Conservation (phyloP, 2,888 invertebrate species). For the Ophioninae sp. region DNA sequence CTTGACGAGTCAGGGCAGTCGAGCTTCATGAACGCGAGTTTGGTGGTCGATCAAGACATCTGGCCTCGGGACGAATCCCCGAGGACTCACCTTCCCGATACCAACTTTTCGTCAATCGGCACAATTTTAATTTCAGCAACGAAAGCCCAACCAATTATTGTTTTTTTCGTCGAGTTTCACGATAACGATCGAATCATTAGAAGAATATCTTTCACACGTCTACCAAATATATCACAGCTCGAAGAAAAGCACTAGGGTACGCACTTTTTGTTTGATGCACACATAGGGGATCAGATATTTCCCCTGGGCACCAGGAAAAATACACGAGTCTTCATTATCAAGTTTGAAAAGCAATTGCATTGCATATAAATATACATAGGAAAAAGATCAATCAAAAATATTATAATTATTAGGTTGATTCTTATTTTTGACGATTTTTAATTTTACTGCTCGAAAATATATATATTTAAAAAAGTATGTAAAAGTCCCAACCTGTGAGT, state of each 20-base stretch:
- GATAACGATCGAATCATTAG: neutral
- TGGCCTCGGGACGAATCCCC: slow-evolving; percentile 63
- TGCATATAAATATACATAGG: too few species aligned
- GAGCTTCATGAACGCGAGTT: slow-evolving; percentile 78
- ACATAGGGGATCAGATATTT: neutral
- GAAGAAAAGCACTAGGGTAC: neutral
- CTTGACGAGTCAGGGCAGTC: slow-evolving; percentile 79
- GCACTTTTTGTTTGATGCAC: slow-evolving; percentile 10
- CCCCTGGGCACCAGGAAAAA: neutral
- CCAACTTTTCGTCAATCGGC: neutral
- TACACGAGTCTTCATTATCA: slow-evolving; percentile 10
- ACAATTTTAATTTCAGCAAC: neutral
- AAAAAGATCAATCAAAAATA: too few species aligned
- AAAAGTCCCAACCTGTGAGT: too few species aligned
- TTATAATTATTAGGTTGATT: too few species aligned
- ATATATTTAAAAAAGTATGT: too few species aligned
- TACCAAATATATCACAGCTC: neutral
- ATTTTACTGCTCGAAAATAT: too few species aligned
- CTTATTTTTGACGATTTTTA: too few species aligned
- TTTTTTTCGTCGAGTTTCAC: neutral
- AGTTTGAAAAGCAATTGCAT: neutral
- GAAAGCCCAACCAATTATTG: neutral
- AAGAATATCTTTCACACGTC: neutral
- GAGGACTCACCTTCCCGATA: slow-evolving; percentile 41
- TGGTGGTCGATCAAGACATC: slow-evolving; percentile 72